Base-by-base conservation (phyloP, 2,113 vertebrate genomes). In the Notechis scutatus region DNA sequence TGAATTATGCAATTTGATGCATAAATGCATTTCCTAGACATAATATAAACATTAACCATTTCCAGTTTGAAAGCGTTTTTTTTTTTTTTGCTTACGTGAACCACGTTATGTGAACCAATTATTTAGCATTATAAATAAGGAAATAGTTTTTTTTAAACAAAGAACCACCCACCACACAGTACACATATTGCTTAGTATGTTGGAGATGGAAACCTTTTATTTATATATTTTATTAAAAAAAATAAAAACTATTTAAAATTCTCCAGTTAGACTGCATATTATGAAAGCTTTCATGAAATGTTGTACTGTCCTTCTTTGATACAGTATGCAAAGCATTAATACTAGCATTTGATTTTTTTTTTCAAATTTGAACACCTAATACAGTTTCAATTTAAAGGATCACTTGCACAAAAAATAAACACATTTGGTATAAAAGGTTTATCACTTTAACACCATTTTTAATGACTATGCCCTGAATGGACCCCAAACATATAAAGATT, bases 391-490 rank as follows among this genome's bases (percentile, higher is more conserved):
- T 98, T 96, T 98, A 96, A 98, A 98, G 98, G 97, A 97, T 97
- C 97, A 98, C 98, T 97, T 96, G 97, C 97, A 98, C 98, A 98
- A 98, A 98, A 98, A 98, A 98, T 98, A 98, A 98, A 98, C 97
- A 98, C 97, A 98, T 98, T 98, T 98, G 97, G 97, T 98, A 98
- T 98, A 98, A 98, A 97, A 95, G 98, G 97, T 98, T 98, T 98
- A 98, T 98, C 97, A 97, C 97, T 99, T 98, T 98, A 98, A 97
- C 96, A 97, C 97, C 95, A 95, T 95, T 95, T 89, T 95, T 97
- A 96, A 97, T 94, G 95, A 97, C 95, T 97, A 98, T 95, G 20
- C 96, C 97, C 97, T 97, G 90, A 97, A 97, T 97, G 98, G 97
- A 98, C 98, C 98, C 98, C 97, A 97, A 97, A 98, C 97, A 97